Evolutionary conservation across 2,113 vertebrate species (phyloP).

Genomic region (Cairina moschata): DNA sequence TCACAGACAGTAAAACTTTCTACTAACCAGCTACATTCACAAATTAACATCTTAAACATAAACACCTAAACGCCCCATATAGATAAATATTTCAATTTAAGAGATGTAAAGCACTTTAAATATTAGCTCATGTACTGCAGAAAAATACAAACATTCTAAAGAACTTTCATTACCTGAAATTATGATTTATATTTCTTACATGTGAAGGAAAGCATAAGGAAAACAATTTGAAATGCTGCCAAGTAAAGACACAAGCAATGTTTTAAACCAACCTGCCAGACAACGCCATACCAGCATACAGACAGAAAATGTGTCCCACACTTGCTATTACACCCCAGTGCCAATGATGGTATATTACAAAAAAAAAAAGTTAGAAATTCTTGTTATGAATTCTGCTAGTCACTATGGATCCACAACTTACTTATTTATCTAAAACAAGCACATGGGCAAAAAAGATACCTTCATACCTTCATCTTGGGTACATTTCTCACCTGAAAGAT

Average conservation of each 20-base stretch:
- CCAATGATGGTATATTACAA: background rate
- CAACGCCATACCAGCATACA: background rate
- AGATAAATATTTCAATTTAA: background rate
- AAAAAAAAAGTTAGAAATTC: background rate
- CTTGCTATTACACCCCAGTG: background rate
- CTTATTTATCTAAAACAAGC: background rate
- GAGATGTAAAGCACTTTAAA: background rate
- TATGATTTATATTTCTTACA: background rate
- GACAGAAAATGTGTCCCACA: background rate
- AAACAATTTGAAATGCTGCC: background rate
- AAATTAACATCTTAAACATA: background rate
- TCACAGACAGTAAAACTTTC: background rate
- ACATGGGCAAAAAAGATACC: background rate
- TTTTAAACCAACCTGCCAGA: background rate
- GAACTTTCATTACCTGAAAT: background rate
- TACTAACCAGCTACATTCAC: background rate
- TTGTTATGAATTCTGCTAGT: background rate
- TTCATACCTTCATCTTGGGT: background rate
- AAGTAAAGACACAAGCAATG: background rate
- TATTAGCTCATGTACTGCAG: background rate
- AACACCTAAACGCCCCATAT: background rate
- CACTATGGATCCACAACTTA: background rate
- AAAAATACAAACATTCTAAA: background rate
- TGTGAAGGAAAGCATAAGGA: background rate
- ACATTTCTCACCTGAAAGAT: slow-evolving; percentile 88